phyloP scores from a whole-genome alignment of 2,888 invertebrate species.

The Agriopis aurantiaria region DNA sequence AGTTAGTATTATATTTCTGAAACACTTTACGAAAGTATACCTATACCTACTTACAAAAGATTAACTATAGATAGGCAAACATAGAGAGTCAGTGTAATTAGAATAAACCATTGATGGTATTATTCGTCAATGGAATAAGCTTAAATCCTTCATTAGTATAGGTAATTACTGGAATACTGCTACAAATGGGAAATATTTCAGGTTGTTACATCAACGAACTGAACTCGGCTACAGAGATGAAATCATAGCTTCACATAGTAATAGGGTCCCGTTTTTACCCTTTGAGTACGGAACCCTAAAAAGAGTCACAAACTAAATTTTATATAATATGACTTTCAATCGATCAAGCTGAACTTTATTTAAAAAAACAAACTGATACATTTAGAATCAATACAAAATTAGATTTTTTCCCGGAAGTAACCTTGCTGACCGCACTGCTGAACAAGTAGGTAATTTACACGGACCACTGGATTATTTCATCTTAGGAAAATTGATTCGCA shows the following conservation, averaged over 20 bases:
- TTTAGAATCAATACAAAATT: background rate
- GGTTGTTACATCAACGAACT: background rate
- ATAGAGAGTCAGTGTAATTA: conserved; percentile 2
- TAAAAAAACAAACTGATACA: background rate
- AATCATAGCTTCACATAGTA: background rate
- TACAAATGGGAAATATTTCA: background rate
- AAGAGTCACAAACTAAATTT: too few species aligned
- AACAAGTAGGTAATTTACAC: background rate
- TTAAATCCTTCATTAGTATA: background rate
- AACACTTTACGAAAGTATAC: background rate
- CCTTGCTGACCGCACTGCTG: background rate
- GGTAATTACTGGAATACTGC: conserved; percentile 2
- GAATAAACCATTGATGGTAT: too few species aligned
- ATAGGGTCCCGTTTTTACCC: too few species aligned
- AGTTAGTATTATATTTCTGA: background rate
- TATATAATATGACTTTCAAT: too few species aligned
- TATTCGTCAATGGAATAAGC: background rate
- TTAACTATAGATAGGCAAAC: background rate
- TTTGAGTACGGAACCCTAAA: too few species aligned
- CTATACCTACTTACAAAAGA: background rate
- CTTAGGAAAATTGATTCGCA: background rate
- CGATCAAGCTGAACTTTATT: too few species aligned
- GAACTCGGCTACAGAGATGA: background rate
- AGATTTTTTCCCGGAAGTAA: background rate
- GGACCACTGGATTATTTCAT: background rate